Base-by-base conservation (phyloP, 2,113 vertebrate genomes). In the Naja naja region DNA sequence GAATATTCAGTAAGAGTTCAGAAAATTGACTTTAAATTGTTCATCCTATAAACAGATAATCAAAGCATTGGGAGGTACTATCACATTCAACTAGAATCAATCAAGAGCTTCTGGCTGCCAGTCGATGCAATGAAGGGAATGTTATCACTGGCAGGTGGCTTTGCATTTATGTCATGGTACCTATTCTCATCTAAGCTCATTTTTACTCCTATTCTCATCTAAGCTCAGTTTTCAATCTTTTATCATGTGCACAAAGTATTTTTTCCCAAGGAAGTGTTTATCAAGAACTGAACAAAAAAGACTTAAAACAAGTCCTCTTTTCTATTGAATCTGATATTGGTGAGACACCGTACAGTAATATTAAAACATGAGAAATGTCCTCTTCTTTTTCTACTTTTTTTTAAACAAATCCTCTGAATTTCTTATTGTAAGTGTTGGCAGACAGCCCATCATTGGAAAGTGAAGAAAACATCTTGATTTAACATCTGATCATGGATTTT, bases 401-500 rank as follows among this genome's bases (percentile, higher is more conserved):
- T 92, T 93, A 69, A n/a, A 0, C 90, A 93, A 34, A 0, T 60
- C 94, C 94, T 96, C 96, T 91, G 97, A 97, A 97, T 96, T 97
- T 94, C 96, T 97, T 94, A 96, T 97, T 97, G 96, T 96, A 97
- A 97, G 97, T 97, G 93, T 95, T 98, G 97, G 97, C 97, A 97
- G 97, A 85, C 94, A 97, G 97, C 97, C 97, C 97, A 96, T 97
- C 96, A 97, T 96, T 97, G 97, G 96, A 97, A 97, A 98, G 97
- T 97, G 97, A 97, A 97, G 96, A 97, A 98, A 98, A 97, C 97
- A 98, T 98, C 97, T 98, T 98, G 97, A 97, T 98, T 97, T 97
- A 97, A 97, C 97, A 98, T 98, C 97, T 98, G 97, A 98, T 97
- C 97, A 97, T 96, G 95, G 97, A 97, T 97, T 96, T 96, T 86